Base-by-base conservation (phyloP, 2,888 invertebrate genomes). In the Meghimatium bilineatum region DNA sequence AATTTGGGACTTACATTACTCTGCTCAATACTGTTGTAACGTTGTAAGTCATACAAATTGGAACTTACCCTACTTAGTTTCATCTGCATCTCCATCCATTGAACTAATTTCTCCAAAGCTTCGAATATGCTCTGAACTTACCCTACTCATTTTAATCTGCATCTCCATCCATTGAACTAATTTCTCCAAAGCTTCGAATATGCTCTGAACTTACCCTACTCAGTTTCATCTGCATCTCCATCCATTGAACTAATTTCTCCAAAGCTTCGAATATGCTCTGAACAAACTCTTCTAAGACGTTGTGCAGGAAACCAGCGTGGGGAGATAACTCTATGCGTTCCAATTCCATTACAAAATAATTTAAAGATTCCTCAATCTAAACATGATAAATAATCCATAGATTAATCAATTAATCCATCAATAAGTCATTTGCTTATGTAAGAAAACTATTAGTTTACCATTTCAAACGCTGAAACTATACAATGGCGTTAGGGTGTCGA, bases 251-350 rank as follows among this genome's bases (percentile, higher is more conserved):
- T 12, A 84, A 36, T 32, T 79, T 79, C 44, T 84, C 84, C 36
- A 84, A 38, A 3, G 69, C 52, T 52, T 84, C 75, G 23, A 84
- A 75, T 20, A 84, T 75, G 3, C 36, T 26, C 36, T 80, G 84
- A 23, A 84, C 69, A 17, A 74, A 49, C 2, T 66, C 63, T 38
- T 84, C 84, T 71, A 84, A 20, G 1, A n/a, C 23, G 29, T 56
- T 44, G 56, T 84, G 84, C 23, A 84, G 80, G 80, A 80, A 84
- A 38, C 75, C 80, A 8, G 79, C 36, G 69, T 84, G 84, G 3
- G 84, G 84, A 29, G 84, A 84, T 49, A 84, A 26, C 36, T 80
- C 84, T 20, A 84, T 84, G 32, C 84, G n/a, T 69, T 84, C 84
- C 69, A 84, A 29, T 52, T 84, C 84, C 84, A 84, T 84, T 17